A percentile compares a stretch with the other conserved stretches of the same genome.
These are phyloP conservation scores for Stenoptilia bipunctidactyla DNA, from an alignment of 2,888 invertebrate genomes.

Conservation along the genomic window DNA sequence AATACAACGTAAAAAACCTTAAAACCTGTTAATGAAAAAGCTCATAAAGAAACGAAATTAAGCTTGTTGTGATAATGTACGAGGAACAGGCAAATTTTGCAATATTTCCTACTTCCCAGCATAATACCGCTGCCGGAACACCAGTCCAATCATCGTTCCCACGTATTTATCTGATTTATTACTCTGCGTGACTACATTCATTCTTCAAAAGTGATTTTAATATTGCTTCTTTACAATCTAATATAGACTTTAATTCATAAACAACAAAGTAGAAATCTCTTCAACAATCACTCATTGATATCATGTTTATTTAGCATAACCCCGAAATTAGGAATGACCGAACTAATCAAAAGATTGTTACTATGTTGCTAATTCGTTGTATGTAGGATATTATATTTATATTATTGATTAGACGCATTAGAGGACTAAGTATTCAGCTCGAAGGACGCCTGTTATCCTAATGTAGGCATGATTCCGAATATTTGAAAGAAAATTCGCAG, in stretches of 20 bases:
- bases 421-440: not conserved
- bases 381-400: not conserved
- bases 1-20: too few relatives aligned
- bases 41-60: too few relatives aligned
- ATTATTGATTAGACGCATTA: not conserved
- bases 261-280: conserved; percentile 29
- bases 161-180: conserved; percentile 56
- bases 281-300: conserved; percentile 27
- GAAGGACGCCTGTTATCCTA: not conserved
- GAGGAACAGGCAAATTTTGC: too few relatives aligned
- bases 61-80: too few relatives aligned
- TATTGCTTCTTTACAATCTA: conserved; percentile 29
- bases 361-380: conserved; percentile 37
- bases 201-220: conserved; percentile 57
- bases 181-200: conserved; percentile 49
- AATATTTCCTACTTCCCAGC: too few relatives aligned
- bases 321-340: conserved; percentile 48
- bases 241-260: conserved; percentile 28
- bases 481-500: not conserved
- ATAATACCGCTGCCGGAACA: not conserved
- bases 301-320: conserved; percentile 52
- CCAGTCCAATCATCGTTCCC: conserved; percentile 34
- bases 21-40: too few relatives aligned
- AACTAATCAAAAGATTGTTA: conserved; percentile 55
- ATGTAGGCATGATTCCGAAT: not conserved